Base-by-base conservation (phyloP, 2,888 invertebrate genomes). In the Mimachlamys varia region DNA sequence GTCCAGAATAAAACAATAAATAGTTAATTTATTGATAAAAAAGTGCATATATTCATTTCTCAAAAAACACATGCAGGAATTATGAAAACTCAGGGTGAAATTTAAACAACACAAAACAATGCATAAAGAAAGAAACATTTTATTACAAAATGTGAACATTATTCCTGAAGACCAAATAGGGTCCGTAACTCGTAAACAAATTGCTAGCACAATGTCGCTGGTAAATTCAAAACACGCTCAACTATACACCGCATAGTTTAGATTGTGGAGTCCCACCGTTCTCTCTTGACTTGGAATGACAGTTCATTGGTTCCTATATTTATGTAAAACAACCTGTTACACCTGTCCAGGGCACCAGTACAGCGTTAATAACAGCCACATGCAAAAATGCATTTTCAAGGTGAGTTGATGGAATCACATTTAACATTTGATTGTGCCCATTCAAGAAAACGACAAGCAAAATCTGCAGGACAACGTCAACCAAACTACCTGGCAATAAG, bases 121-220 rank as follows among this genome's bases (percentile, higher is more conserved):
- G 33, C 76, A 76, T 76, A 76, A 76, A 76, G 76, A 76, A 76
- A 76, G 76, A 76, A 76, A 76, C 76, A 76, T 76, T 76, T 76
- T 76, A 76, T 76, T 76, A 76, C 76, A 76, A 76, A 76, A 76
- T 76, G 76, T 76, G 76, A 76, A 76, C 33, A 33, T 76, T 33
- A 76, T 76, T 76, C 33, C 76, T 76, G 76, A 33, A 76, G 76
- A 76, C 33, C 76, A 76, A 15, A 76, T 27, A 76, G 7, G 33
- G 76, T 33, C 22, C 12, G 33, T 76, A 76, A 33, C 76, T 76
- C 76, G 10, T n/a, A 76, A 76, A 76, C 76, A 76, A 76, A 76
- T 33, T 76, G 76, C 76, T 76, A 76, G 76, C 76, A 76, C 76
- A 76, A 76, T 10, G 33, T 76, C 2, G 33, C 12, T 33, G 76